Base-by-base conservation (phyloP, 2,113 vertebrate species). In the Myodes glareolus region DNA sequence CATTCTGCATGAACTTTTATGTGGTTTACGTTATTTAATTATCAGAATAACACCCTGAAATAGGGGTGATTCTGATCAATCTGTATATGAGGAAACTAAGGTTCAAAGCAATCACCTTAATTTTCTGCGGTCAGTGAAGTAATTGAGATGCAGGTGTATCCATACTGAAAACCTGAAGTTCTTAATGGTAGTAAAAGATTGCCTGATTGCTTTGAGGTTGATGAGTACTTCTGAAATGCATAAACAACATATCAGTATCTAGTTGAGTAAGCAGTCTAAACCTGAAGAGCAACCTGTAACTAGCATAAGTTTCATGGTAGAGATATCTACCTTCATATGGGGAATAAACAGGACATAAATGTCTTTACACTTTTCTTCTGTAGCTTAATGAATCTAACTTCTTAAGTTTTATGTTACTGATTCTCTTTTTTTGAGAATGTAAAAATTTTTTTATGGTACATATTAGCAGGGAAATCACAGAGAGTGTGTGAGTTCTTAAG, bases 221-320 rank as follows among this genome's bases (percentile, higher is more conserved):
- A 93, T 90, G 45, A 78, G 29, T 14, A 73, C 36, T 68, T 67
- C 31, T 73, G 47, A 95, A 89, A 70, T 78, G 5, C 52, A 55
- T 82, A n/a, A 73, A 36, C 19, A 90, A 3, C 17, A 33, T 3
- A 63, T 92, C 61, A 63, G 2, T 10, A 84, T 91, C 72, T 67
- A 81, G 95, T 16, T 93, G 36, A 68, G 21, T 88, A 94, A 93
- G 77, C 55, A 8, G 73, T 73, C 29, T 65, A 85, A 93, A 90
- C 61, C 29, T 16, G 47, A 39, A 55, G 67, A 31, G 68, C 89
- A 50, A n/a, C n/a, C 31, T 92, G 81, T 78, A 63, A 91, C 84
- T 68, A 87, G 73, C 61, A 75, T 13, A 90, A 17, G 7, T 68
- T 94, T 86, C 78, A 16, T 63, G 45, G 72, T 77, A 25, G 70